Evolutionary conservation across 1,140 invertebrate genomes (phyloP), one percentile per base, ranked within the genome.

Genomic region (Adelges cooleyi): DNA sequence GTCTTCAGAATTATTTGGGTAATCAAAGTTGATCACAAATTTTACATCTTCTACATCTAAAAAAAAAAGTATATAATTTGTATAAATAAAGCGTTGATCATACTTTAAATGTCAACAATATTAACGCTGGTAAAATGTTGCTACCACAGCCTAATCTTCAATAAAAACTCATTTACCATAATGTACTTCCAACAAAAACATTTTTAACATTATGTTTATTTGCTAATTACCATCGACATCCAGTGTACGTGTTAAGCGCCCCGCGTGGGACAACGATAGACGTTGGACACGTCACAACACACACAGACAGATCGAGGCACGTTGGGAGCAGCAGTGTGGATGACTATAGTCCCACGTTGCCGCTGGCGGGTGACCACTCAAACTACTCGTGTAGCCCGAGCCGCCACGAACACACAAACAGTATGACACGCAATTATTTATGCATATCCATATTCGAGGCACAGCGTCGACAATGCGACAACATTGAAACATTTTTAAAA

Each of bases 21-120:
- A 99, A 79, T 99, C 96, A 75, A 87, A 98, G 74, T 99, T 99
- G 54, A 99, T 92, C 6, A 99, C 97, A 80, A 91, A 98, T 75
- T 97, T 97, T 29, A 99, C 92, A 77, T 99, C 96, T 75, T 96
- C 92, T 8, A 99, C 95, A 80, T 80, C 76, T 82, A 68, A 62
- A 62, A n/a, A 59, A n/a, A n/a, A n/a, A n/a, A n/a, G 18, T n/a
- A 54, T 44, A 42, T 42, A 17, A 44, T 25, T 42, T 48, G n/a
- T 18, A 46, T 62, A 29, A 48, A 48, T 15, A 29, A 20, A 33
- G 17, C 2, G 29, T 29, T 20, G 13, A 48, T 46, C 42, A 15
- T 62, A 29, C 15, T 27, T n/a, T n/a, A n/a, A n/a, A n/a, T n/a
- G n/a, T n/a, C n/a, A n/a, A n/a, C n/a, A n/a, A n/a, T n/a, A n/a